phyloP scores from a whole-genome alignment of 2,113 vertebrate genomes.

The Poeciliopsis turrubarensis region DNA sequence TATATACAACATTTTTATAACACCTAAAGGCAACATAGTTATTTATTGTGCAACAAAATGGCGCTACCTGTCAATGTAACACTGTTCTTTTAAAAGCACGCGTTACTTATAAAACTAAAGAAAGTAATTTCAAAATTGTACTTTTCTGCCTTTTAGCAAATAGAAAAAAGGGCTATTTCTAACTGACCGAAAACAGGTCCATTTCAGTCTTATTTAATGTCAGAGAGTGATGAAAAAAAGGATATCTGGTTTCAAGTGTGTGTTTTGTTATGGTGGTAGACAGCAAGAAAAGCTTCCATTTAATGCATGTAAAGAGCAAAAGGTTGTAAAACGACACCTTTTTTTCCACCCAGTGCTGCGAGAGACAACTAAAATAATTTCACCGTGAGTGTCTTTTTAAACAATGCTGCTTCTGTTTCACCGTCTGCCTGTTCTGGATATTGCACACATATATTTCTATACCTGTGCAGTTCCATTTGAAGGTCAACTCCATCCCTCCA shows the following conservation, averaged over 20 bases:
- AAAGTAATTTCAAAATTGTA: neutral
- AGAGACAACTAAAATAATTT: slow-evolving; percentile 33
- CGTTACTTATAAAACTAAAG: too few relatives aligned
- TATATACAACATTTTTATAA: too few relatives aligned
- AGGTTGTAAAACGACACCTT: slow-evolving; percentile 17
- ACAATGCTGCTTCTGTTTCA: slow-evolving; percentile 47
- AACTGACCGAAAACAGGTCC: neutral
- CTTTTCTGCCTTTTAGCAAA: neutral
- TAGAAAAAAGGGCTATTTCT: neutral
- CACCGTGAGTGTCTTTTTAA: slow-evolving; percentile 35
- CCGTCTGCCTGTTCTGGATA: slow-evolving; percentile 43
- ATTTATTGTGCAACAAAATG: too few relatives aligned
- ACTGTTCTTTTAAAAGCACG: too few relatives aligned
- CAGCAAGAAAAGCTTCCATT: slow-evolving; percentile 32
- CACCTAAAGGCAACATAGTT: too few relatives aligned
- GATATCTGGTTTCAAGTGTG: neutral
- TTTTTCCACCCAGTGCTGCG: neutral
- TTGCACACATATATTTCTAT: slow-evolving; percentile 65
- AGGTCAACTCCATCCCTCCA: slow-evolving; percentile 69
- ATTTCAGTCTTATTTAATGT: neutral
- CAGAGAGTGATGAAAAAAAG: neutral
- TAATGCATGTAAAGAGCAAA: slow-evolving; percentile 8
- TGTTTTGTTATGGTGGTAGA: slow-evolving; percentile 11
- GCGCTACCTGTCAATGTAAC: too few relatives aligned
- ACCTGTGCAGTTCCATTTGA: slow-evolving; percentile 59